Evolutionary conservation across 2,113 vertebrate species (phyloP).

Genomic region (Halichoerus grypus): DNA sequence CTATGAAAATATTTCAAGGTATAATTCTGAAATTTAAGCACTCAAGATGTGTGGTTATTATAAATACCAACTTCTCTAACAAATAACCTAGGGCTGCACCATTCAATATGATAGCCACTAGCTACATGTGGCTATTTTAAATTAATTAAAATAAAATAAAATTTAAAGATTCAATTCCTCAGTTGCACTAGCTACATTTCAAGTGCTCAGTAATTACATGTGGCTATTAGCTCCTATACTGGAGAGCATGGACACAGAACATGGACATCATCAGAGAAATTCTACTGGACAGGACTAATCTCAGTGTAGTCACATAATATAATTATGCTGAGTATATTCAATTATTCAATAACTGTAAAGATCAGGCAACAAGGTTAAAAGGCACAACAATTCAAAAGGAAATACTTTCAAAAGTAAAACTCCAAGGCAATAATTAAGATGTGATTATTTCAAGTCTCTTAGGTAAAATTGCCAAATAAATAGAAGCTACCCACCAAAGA

Average conservation of each 20-base stretch:
- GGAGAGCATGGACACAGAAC: neutral
- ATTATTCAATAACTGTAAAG: constrained; percentile 1
- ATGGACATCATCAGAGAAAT: constrained; percentile 4
- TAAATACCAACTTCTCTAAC: constrained; percentile 28
- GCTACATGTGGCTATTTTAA: neutral
- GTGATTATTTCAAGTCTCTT: neutral
- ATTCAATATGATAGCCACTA: neutral
- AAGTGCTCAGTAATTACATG: neutral
- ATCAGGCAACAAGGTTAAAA: neutral
- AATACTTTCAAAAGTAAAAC: constrained; percentile 62
- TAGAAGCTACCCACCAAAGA: constrained; percentile 11
- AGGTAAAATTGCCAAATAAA: constrained; percentile 64
- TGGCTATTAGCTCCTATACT: neutral
- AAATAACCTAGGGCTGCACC: neutral
- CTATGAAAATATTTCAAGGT: neutral
- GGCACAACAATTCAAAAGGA: constrained; percentile 56
- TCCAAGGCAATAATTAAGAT: constrained; percentile 57
- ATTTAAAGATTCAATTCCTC: constrained; percentile 18
- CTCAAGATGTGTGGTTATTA: neutral
- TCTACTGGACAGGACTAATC: neutral
- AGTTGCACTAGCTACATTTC: neutral
- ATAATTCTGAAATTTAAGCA: neutral
- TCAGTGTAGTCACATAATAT: neutral
- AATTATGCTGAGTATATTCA: constrained; percentile 31
- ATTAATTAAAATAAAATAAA: constrained; percentile 4